Evolutionary conservation across 2,888 invertebrate genomes (phyloP), one percentile per base, ranked within the genome.

Genomic region (Xylota sylvarum): DNA sequence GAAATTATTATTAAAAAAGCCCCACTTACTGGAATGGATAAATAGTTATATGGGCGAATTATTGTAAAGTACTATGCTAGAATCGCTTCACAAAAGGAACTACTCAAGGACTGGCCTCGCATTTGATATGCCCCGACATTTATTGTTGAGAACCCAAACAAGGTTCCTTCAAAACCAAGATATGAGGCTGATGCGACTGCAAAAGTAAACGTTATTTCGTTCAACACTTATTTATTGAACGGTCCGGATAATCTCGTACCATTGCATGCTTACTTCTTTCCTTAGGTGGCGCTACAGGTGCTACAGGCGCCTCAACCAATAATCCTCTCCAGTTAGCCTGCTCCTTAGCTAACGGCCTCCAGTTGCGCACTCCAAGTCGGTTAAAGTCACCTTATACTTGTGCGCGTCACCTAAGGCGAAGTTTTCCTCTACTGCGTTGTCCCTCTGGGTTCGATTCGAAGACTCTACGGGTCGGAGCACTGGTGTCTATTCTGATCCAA

Each of bases 151-250:
- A 14, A 46, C 17, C 17, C 17, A 7, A 46, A 46, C 46, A 46
- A 46, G 2, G 7, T 46, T 17, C 46, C 46, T 17, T 6, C 14
- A 10, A 50, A 50, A 23, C 50, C 50, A 9, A 50, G 50, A 12
- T 23, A 17, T 50, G 19, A 23, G 10, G 23, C 50, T 9, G 23
- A 23, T 50, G 23, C 23, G 23, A 12, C 50, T 50, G 23, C 23
- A 5, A 23, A 50, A 37, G n/a, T 60, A 37, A 19, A 37, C 3
- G 60, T 19, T 4, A n/a, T 60, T 23, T 60, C 37, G 6, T 5
- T 60, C 10, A 60, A 40, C 6, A 12, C 40, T 23, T n/a, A 23
- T 40, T 40, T 60, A 17, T 19, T 60, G 40, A 37, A 60, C 12
- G 14, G 37, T 0, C 35, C 58, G 35, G 19, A 60, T 14, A 60